phyloP scores from a whole-genome alignment of 2,888 invertebrate genomes.

The Diaprepes abbreviatus region DNA sequence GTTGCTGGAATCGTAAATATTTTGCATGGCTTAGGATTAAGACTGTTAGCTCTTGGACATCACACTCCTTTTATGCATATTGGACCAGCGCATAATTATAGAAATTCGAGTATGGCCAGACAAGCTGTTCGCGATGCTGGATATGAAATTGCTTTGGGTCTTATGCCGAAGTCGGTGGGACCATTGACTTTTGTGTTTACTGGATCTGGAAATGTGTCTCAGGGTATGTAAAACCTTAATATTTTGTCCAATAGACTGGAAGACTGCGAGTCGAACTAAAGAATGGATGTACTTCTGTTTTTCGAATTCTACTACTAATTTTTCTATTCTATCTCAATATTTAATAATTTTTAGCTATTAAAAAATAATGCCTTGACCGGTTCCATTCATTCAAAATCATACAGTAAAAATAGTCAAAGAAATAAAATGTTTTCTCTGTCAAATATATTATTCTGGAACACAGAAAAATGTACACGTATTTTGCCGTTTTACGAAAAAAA shows the following conservation, averaged over 20 bases:
- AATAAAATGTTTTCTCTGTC: no score
- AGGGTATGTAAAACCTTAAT: slow-evolving; percentile 66
- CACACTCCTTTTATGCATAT: slow-evolving; percentile 99
- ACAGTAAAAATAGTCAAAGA: no score
- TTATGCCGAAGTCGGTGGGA: slow-evolving; percentile 98
- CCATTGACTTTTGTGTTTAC: slow-evolving; percentile 98
- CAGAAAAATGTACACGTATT: no score
- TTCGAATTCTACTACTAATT: background rate
- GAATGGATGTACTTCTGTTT: no score
- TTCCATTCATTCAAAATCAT: no score
- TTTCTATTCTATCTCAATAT: no score
- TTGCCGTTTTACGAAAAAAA: no score
- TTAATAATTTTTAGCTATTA: no score
- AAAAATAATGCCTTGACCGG: no score
- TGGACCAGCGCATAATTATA: slow-evolving; percentile 97
- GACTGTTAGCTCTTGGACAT: slow-evolving; percentile 95
- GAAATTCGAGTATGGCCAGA: slow-evolving; percentile 96
- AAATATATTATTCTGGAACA: no score
- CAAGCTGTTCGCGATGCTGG: slow-evolving; percentile 99
- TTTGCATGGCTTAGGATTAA: slow-evolving; percentile 94
- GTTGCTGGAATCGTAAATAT: slow-evolving; percentile 99
- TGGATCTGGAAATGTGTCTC: slow-evolving; percentile 97
- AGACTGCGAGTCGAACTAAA: background rate
- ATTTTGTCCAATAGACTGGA: background rate
- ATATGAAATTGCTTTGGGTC: slow-evolving; percentile 94